Base-by-base conservation (phyloP, 1,140 invertebrate genomes). In the Papilio polyxenes region DNA sequence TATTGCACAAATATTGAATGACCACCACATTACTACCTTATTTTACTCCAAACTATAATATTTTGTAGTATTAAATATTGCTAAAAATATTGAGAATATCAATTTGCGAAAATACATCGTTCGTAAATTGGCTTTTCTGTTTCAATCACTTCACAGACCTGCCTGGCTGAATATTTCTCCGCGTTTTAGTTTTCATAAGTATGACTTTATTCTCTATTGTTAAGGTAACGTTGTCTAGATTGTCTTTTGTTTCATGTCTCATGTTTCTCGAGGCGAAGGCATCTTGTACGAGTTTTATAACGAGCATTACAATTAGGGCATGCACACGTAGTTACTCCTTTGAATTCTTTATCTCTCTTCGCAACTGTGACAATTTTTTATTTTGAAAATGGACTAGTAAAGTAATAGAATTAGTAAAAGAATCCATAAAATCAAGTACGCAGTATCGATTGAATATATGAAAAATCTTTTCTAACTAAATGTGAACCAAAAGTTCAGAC, bases 211-310 rank as follows among this genome's bases (percentile, higher is more conserved):
- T 72, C 23, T 72, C 65, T 72, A 37, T 31, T 72, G 65, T 40
- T 40, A 37, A 23, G 10, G 15, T 72, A 72, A 72, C 31, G 65
- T 37, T 31, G 10, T 31, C 37, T 72, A 17, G 65, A 72, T 72
- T 40, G 65, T 72, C 65, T 72, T 72, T 72, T 72, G 65, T 72
- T 72, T 72, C 13, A 72, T 15, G 65, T 72, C 65, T 40, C 37
- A 15, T 72, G 65, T 72, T 72, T 40, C 15, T 72, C 10, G 10
- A 37, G 10, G n/a, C 65, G 65, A 40, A 72, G 10, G 23, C 65
- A 31, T 40, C 65, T 40, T 37, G 65, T 72, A 40, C 65, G 37
- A 37, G 65, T 72, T 72, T 72, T 40, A 72, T 72, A 72, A 72
- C 65, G 23, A 72, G 23, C 37, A 37, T 15, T 72, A 40, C 15